phyloP scores from a whole-genome alignment of 1,140 invertebrate genomes.

The Drosophila carrolli region DNA sequence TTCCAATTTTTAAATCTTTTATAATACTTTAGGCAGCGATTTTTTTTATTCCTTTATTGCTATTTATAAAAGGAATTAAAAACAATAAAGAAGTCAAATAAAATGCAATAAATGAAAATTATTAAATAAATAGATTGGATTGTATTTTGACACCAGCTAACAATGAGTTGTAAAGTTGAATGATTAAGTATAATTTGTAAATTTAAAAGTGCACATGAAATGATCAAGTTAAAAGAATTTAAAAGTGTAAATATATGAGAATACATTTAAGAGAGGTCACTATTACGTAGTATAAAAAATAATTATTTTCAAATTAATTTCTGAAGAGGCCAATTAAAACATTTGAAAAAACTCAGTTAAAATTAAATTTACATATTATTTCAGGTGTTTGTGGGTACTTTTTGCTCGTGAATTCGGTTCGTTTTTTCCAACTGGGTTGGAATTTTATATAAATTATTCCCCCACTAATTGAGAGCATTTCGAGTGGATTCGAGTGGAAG shows the following conservation, averaged over 20 bases:
- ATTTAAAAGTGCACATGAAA: no score
- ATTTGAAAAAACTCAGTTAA: neutral
- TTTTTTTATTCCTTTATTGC: no score
- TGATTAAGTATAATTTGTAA: no score
- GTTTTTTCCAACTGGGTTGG: constrained; percentile 19
- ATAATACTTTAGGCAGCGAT: no score
- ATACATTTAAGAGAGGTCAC: neutral
- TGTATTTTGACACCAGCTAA: no score
- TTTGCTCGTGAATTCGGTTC: neutral
- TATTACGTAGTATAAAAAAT: neutral
- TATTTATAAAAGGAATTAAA: neutral
- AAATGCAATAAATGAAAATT: no score
- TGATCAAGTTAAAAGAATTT: no score
- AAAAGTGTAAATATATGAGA: no score
- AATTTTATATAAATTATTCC: constrained; percentile 30
- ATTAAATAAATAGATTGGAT: no score
- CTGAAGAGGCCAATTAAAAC: neutral
- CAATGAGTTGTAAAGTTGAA: no score
- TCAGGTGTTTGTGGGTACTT: neutral
- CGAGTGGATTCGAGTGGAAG: constrained; percentile 29
- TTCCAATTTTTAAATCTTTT: no score
- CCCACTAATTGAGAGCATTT: constrained; percentile 42
- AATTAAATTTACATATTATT: neutral
- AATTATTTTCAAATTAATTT: neutral
- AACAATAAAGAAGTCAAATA: neutral